Conservation (phyloP, 2,888 invertebrate species). For the Lasius platythorax region DNA sequence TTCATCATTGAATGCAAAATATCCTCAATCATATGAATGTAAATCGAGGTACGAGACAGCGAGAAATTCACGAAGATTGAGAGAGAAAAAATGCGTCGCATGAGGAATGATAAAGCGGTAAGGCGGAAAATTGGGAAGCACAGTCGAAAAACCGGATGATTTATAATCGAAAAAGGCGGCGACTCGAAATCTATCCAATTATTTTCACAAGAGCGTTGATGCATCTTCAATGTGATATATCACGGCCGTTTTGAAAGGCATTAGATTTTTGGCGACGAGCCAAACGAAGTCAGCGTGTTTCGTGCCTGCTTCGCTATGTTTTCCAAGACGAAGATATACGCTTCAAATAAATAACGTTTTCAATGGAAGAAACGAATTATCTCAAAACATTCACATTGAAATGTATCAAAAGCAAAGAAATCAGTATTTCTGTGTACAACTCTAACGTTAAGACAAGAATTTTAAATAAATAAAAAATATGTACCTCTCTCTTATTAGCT, state of each 20-base stretch:
- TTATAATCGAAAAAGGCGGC: constrained; percentile 54
- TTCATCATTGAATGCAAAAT: constrained; percentile 30
- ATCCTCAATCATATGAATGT: not conserved
- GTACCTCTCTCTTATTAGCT: not conserved
- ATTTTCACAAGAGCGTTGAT: constrained; percentile 67
- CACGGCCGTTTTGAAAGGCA: constrained; percentile 41
- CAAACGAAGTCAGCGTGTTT: constrained; percentile 59
- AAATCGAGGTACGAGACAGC: constrained; percentile 9
- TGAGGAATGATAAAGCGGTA: constrained; percentile 23
- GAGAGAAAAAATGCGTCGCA: not conserved
- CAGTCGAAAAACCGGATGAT: constrained; percentile 61
- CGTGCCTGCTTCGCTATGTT: constrained; percentile 16
- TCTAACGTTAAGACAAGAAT: not conserved
- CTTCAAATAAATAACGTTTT: constrained; percentile 44
- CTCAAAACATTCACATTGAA: constrained; percentile 19
- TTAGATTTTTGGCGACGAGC: constrained; percentile 65
- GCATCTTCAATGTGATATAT: constrained; percentile 72
- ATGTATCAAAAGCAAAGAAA: not conserved
- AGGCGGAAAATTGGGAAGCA: constrained; percentile 56
- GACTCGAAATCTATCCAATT: constrained; percentile 69
- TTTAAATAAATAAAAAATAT: not conserved
- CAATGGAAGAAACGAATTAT: constrained; percentile 30
- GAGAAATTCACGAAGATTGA: not conserved
- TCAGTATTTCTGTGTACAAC: not conserved
- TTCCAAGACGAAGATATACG: constrained; percentile 22